These are phyloP conservation scores for Metopolophium dirhodum DNA, from an alignment of 1,140 invertebrate genomes.

Conservation along the genomic window DNA sequence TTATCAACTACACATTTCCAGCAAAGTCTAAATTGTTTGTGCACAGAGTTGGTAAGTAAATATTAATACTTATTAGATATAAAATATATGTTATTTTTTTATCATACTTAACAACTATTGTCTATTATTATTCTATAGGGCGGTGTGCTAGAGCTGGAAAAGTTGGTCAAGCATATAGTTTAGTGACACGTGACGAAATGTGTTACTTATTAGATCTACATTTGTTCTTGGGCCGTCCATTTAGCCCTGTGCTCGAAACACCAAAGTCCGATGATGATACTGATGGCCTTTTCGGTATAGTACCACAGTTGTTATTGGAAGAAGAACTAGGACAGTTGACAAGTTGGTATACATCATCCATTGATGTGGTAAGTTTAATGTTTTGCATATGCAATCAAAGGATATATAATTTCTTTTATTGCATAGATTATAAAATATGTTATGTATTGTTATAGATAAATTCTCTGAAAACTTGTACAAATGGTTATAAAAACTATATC, in stretches of 20 bases:
- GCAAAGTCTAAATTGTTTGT: constrained; percentile 96
- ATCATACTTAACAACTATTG: background rate
- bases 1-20: constrained; percentile 98
- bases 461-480: constrained; percentile 73
- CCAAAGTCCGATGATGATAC: constrained; percentile 63
- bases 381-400: background rate
- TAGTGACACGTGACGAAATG: constrained; percentile 88
- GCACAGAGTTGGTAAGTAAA: constrained; percentile 90
- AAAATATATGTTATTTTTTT: background rate
- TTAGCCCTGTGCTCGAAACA: constrained; percentile 68
- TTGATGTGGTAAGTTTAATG: constrained; percentile 74
- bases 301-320: constrained; percentile 84
- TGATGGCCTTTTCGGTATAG: constrained; percentile 73
- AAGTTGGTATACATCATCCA: constrained; percentile 73
- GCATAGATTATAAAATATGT: background rate
- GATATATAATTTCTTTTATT: background rate
- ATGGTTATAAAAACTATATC: constrained; percentile 91
- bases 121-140: constrained; percentile 68
- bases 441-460: constrained; percentile 32
- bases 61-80: background rate
- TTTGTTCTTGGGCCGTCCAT: constrained; percentile 85
- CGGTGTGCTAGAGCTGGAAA: constrained; percentile 95
- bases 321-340: constrained; percentile 81
- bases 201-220: constrained; percentile 93
- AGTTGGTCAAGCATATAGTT: constrained; percentile 85